Conservation (phyloP, 2,113 vertebrate species). For the Daboia siamensis region DNA sequence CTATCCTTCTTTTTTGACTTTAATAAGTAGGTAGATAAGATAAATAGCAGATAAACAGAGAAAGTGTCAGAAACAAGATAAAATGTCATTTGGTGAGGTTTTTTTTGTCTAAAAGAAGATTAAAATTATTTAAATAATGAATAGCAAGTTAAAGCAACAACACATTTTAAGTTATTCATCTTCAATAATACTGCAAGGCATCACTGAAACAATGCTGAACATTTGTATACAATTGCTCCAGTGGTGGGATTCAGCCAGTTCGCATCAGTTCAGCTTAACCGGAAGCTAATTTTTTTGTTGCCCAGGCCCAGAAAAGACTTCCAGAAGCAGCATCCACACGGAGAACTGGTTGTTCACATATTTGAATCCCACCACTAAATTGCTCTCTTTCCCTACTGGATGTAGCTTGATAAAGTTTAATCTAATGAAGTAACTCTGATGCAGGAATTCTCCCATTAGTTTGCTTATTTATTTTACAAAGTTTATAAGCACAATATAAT, state of each 20-base stretch:
- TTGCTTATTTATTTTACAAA: not conserved
- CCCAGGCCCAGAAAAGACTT: no score
- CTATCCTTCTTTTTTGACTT: not conserved
- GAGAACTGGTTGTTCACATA: no score
- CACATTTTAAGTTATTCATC: not conserved
- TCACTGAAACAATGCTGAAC: not conserved
- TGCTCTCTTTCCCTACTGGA: not conserved
- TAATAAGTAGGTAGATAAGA: not conserved
- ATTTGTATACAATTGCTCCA: not conserved
- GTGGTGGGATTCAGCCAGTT: no score
- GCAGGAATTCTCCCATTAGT: not conserved
- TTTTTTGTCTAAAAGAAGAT: not conserved
- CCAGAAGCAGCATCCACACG: no score
- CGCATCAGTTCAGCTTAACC: no score
- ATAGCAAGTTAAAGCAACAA: not conserved
- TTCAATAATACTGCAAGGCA: not conserved
- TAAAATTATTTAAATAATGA: not conserved
- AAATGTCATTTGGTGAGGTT: not conserved
- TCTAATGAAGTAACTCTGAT: not conserved
- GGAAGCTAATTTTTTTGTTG: no score
- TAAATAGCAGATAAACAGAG: not conserved
- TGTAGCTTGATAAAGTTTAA: not conserved
- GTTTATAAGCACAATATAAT: not conserved
- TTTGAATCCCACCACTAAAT: no score
- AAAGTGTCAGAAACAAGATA: not conserved